These are phyloP conservation scores for Calameuta idolon DNA, from an alignment of 2,888 invertebrate genomes.

Conservation along the genomic window DNA sequence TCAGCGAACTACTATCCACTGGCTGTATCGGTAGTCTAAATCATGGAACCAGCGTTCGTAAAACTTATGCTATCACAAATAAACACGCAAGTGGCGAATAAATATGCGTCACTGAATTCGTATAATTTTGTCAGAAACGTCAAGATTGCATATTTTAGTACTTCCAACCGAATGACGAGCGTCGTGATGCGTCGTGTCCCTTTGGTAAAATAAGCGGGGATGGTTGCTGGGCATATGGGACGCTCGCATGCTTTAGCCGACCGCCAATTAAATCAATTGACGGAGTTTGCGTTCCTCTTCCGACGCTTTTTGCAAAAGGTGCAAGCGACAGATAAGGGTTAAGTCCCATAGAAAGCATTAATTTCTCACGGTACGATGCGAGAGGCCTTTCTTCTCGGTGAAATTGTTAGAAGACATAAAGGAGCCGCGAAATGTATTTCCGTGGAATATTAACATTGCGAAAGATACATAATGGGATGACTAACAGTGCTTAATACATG, in stretches of 20 bases:
- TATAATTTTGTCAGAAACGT: background rate
- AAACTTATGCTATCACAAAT: background rate
- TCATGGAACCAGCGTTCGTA: background rate
- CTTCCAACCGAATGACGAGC: no score
- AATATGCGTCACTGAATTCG: background rate
- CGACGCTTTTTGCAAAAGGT: no score
- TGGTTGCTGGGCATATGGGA: no score
- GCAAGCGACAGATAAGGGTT: background rate
- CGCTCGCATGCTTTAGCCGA: no score
- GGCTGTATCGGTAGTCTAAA: background rate
- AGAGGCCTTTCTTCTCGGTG: background rate
- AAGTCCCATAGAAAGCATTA: background rate
- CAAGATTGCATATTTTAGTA: background rate
- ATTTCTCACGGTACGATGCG: background rate
- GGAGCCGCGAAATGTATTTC: background rate
- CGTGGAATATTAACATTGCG: background rate
- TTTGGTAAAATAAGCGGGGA: no score
- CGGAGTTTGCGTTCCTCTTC: no score
- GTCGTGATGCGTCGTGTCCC: no score
- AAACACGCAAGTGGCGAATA: background rate
- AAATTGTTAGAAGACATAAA: background rate
- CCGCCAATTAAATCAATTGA: no score
- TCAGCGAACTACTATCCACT: background rate
- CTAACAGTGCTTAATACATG: background rate
- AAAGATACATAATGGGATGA: background rate